Evolutionary conservation across 2,888 invertebrate genomes (phyloP).

Genomic region (Athalia circularis): DNA sequence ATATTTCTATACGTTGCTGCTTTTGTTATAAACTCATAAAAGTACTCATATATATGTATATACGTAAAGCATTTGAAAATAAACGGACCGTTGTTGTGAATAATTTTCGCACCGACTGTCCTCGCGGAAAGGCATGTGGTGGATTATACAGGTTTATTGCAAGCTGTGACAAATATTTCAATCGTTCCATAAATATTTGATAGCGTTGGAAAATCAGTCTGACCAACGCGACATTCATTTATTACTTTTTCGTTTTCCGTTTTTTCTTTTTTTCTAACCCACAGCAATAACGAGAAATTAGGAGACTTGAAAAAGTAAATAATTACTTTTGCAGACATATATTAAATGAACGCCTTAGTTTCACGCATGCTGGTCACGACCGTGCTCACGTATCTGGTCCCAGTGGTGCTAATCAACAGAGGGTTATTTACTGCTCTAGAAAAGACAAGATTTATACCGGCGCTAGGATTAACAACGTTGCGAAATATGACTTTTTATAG

Average conservation of each 20-base stretch:
- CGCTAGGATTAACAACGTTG: not conserved
- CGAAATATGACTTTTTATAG: constrained; percentile 1
- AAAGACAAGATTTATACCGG: constrained; percentile 9
- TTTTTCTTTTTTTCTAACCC: too few species aligned
- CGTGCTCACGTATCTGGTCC: constrained; percentile 1
- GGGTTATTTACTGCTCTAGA: not conserved
- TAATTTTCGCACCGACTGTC: too few species aligned
- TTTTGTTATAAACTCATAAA: too few species aligned
- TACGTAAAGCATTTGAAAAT: too few species aligned
- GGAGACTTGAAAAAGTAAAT: not conserved
- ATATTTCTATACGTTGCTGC: too few species aligned
- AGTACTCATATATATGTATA: too few species aligned
- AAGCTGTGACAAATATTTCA: not conserved
- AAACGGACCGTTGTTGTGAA: too few species aligned
- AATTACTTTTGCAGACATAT: constrained; percentile 1
- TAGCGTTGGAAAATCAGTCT: too few species aligned
- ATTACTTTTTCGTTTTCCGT: too few species aligned
- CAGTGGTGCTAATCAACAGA: constrained; percentile 34
- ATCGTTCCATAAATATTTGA: not conserved
- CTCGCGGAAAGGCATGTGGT: too few species aligned
- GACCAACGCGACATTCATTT: too few species aligned
- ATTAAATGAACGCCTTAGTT: not conserved
- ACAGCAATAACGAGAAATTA: not conserved
- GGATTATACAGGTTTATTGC: too few species aligned
- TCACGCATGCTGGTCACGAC: constrained; percentile 19